Evolutionary conservation across 2,113 vertebrate genomes (phyloP).

Genomic region (Xiphophorus maculatus): DNA sequence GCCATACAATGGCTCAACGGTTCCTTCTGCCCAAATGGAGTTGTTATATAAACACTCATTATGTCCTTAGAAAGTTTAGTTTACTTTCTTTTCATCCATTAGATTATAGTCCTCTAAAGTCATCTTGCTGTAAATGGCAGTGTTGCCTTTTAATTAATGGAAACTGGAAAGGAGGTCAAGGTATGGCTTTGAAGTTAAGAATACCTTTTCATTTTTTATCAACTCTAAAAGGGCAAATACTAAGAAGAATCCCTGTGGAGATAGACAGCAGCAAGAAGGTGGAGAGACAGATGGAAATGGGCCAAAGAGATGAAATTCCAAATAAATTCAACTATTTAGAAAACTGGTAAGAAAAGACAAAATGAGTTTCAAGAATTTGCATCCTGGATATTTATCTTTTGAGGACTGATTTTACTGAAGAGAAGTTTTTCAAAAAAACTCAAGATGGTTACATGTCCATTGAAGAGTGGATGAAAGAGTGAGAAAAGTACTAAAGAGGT

Average conservation of each 20-base stretch:
- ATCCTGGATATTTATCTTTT: not conserved
- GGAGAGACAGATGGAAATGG: slow-evolving; percentile 21
- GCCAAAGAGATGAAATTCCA: slow-evolving; percentile 41
- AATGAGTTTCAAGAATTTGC: not conserved
- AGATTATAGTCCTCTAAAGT: slow-evolving; percentile 62
- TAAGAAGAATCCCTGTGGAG: slow-evolving; percentile 31
- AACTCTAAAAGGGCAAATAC: slow-evolving; percentile 45
- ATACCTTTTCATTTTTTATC: slow-evolving; percentile 57
- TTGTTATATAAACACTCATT: slow-evolving; percentile 56
- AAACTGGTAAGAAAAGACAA: slow-evolving; percentile 29
- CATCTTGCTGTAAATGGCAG: slow-evolving; percentile 66
- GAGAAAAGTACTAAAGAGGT: slow-evolving; percentile 37
- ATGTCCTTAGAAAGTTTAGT: slow-evolving; percentile 46
- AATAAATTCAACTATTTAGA: slow-evolving; percentile 45
- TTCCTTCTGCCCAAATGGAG: slow-evolving; percentile 20
- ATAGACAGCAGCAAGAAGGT: slow-evolving; percentile 13
- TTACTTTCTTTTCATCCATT: slow-evolving; percentile 68
- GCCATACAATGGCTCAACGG: slow-evolving; percentile 13
- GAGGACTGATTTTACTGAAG: not conserved
- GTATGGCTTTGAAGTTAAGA: slow-evolving; percentile 69
- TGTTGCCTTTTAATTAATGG: slow-evolving; percentile 76
- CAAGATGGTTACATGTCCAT: slow-evolving; percentile 1
- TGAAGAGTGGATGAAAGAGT: slow-evolving; percentile 30
- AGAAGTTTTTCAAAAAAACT: not conserved
- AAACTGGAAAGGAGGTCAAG: slow-evolving; percentile 52